phyloP scores from a whole-genome alignment of 2,113 vertebrate genomes.

The Acanthisitta chloris region DNA sequence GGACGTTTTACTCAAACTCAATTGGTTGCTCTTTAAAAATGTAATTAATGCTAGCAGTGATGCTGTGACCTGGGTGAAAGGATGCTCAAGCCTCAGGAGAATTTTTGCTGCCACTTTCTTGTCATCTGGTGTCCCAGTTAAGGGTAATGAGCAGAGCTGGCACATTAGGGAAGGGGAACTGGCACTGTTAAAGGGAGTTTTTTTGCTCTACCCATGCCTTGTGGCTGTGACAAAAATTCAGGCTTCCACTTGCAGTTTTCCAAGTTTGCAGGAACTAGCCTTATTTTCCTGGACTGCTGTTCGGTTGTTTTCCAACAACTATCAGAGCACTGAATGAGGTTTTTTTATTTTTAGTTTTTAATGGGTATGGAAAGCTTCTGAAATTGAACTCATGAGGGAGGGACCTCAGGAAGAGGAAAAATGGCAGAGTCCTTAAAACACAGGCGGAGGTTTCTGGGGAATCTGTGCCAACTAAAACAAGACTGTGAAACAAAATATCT shows the following conservation, averaged over 20 bases:
- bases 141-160: not conserved
- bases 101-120: not conserved
- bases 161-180: not conserved
- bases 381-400: slow-evolving; percentile 10
- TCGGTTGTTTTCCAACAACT: not conserved
- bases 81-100: not conserved
- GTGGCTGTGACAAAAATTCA: not conserved
- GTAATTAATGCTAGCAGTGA: not conserved
- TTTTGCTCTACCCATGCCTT: not conserved
- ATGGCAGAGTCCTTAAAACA: slow-evolving; percentile 28
- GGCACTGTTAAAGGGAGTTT: not conserved
- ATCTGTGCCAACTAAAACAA: slow-evolving; percentile 46
- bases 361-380: slow-evolving; percentile 26
- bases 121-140: not conserved
- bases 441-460: not conserved
- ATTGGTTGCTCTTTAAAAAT: not conserved
- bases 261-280: not conserved
- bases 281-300: not conserved
- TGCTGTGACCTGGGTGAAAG: not conserved
- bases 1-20: not conserved
- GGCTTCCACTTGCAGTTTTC: not conserved
- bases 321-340: not conserved
- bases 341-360: slow-evolving; percentile 25
- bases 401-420: slow-evolving; percentile 38
- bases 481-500: slow-evolving; percentile 46